Evolutionary conservation across 2,113 vertebrate genomes (phyloP).

Genomic region (Lasiurus borealis): DNA sequence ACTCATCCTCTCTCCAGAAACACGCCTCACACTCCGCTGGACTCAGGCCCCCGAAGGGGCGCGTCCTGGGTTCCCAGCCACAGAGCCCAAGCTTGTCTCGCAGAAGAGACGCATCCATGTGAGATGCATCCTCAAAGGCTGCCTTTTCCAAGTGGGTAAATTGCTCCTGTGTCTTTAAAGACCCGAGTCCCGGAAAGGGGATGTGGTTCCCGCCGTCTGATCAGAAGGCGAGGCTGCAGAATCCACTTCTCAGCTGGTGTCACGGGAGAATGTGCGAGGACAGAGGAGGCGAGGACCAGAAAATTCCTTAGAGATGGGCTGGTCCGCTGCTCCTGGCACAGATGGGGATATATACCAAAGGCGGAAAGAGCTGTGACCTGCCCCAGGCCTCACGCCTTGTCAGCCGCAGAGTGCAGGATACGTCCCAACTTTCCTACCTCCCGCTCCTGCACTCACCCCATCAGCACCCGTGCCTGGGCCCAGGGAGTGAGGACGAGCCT

Average conservation of each 20-base stretch:
- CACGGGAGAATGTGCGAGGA: not conserved
- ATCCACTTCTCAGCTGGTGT: not conserved
- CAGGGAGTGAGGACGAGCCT: accelerated
- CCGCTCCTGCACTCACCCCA: too few species aligned
- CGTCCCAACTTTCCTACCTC: not conserved
- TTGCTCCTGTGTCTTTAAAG: not conserved
- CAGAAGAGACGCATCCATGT: too few species aligned
- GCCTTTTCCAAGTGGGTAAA: not conserved
- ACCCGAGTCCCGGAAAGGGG: not conserved
- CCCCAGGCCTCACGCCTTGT: accelerated
- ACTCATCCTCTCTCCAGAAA: not conserved
- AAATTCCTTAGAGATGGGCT: not conserved
- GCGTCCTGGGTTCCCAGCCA: not conserved
- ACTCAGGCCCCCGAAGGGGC: accelerated
- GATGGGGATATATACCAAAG: not conserved
- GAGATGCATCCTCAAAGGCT: not conserved
- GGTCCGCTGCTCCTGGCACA: not conserved
- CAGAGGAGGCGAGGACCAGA: not conserved
- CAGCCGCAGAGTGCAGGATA: not conserved
- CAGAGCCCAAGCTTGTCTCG: too few species aligned
- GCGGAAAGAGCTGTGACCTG: not conserved
- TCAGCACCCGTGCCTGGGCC: not conserved
- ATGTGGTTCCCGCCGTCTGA: accelerated
- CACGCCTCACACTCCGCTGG: accelerated
- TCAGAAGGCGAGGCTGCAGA: not conserved